Percentiles rank a stretch among this genome's conserved stretches.
Evolutionary conservation across 2,888 invertebrate species (phyloP).

Genomic region (Hypomecis atomaria): DNA sequence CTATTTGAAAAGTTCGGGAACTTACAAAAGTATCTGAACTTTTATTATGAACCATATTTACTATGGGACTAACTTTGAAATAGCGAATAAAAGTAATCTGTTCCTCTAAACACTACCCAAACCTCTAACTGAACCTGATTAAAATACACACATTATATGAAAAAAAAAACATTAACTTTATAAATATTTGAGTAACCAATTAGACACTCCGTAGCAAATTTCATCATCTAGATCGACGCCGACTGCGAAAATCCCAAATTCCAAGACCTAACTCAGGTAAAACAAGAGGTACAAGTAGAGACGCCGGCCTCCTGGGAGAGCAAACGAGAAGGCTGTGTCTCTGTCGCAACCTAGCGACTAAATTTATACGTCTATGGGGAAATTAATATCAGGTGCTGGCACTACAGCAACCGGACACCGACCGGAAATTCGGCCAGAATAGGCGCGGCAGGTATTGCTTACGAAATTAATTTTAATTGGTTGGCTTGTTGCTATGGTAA

Average conservation of each 20-base stretch:
- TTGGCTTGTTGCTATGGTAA: not conserved
- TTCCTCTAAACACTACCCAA: too few relatives aligned
- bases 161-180: too few relatives aligned
- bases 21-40: too few relatives aligned
- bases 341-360: slow-evolving; percentile 48
- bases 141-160: too few relatives aligned
- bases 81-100: too few relatives aligned
- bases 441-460: slow-evolving; percentile 8
- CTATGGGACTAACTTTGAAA: too few relatives aligned
- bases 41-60: too few relatives aligned
- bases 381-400: slow-evolving; percentile 78
- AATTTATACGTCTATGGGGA: slow-evolving; percentile 80
- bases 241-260: slow-evolving; percentile 3
- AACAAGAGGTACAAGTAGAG: slow-evolving; percentile 12
- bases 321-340: slow-evolving; percentile 48
- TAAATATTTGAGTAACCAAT: too few relatives aligned
- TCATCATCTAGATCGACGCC: not conserved
- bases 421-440: slow-evolving; percentile 2
- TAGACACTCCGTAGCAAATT: too few relatives aligned
- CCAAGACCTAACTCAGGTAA: slow-evolving; percentile 12
- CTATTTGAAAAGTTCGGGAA: too few relatives aligned
- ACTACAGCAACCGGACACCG: slow-evolving; percentile 26
- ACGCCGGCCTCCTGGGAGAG: slow-evolving; percentile 33
- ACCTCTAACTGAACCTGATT: too few relatives aligned
- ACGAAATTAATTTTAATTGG: slow-evolving; percentile 9